Conservation (phyloP, 2,113 vertebrate genomes). For the Eubucco bourcierii region DNA sequence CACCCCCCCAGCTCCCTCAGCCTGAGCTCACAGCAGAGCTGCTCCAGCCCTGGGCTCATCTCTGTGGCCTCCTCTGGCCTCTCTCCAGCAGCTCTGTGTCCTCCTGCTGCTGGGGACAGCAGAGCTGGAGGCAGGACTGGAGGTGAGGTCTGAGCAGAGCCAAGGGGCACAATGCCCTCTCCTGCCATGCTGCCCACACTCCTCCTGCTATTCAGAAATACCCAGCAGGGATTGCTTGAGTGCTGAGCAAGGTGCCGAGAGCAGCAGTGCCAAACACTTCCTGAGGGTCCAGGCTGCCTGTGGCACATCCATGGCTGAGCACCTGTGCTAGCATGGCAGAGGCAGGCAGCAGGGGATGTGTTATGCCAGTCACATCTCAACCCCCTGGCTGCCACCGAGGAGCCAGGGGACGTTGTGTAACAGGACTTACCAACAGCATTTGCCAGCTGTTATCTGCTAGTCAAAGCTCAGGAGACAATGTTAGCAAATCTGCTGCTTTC, state of each 20-base stretch:
- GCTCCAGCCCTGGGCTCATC: too few relatives aligned
- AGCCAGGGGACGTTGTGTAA: constrained; percentile 65
- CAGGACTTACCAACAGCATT: constrained; percentile 59
- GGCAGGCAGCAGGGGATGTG: background rate
- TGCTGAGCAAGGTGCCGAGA: background rate
- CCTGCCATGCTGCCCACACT: too few relatives aligned
- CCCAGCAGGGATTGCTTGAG: background rate
- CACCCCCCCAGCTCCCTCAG: too few relatives aligned
- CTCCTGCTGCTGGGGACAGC: too few relatives aligned
- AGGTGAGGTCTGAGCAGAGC: too few relatives aligned
- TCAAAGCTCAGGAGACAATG: constrained; percentile 47
- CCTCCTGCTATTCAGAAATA: too few relatives aligned
- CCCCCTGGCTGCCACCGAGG: constrained; percentile 43
- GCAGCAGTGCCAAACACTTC: background rate
- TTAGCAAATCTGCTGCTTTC: constrained; percentile 40
- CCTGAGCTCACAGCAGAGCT: too few relatives aligned
- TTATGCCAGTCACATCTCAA: constrained; percentile 56
- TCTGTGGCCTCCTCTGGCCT: too few relatives aligned
- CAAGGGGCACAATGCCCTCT: too few relatives aligned
- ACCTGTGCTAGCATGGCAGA: constrained; percentile 2
- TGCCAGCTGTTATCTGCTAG: constrained; percentile 70
- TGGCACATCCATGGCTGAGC: constrained; percentile 15
- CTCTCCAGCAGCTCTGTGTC: too few relatives aligned
- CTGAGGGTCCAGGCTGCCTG: background rate
- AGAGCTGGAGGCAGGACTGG: too few relatives aligned